phyloP scores from a whole-genome alignment of 1,140 invertebrate genomes.

The Nasonia longicornis region DNA sequence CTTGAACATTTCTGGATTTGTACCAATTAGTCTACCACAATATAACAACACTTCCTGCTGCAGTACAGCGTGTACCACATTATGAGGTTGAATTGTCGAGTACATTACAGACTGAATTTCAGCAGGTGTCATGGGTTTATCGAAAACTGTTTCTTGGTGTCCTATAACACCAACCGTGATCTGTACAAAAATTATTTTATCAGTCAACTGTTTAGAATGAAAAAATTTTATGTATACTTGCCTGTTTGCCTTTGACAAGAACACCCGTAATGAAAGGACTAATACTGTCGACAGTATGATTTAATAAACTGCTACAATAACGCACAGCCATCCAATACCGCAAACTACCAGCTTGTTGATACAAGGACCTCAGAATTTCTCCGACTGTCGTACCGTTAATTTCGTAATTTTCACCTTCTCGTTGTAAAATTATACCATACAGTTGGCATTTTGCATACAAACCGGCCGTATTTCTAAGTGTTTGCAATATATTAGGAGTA shows the following conservation, averaged over 20 bases:
- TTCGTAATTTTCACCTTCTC: constrained; percentile 85
- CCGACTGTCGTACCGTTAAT: constrained; percentile 76
- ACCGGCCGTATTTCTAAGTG: constrained; percentile 77
- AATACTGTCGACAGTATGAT: constrained; percentile 96
- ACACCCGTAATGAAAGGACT: constrained; percentile 98
- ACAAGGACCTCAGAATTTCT: constrained; percentile 82
- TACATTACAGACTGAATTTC: constrained; percentile 92
- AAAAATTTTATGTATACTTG: constrained; percentile 59
- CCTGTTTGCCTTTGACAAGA: constrained; percentile 96
- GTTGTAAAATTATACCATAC: constrained; percentile 85
- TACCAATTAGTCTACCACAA: constrained; percentile 92
- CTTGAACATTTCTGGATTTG: constrained; percentile 91
- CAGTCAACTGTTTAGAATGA: neutral
- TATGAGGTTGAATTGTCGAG: constrained; percentile 86
- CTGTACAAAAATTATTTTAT: constrained; percentile 67
- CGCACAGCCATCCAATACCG: constrained; percentile 95
- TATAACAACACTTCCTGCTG: constrained; percentile 96
- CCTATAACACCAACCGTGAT: constrained; percentile 95
- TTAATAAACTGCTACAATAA: constrained; percentile 91
- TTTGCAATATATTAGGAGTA: constrained; percentile 80
- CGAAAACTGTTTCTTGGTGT: constrained; percentile 93
- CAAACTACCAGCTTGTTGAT: constrained; percentile 87
- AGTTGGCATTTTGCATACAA: constrained; percentile 86
- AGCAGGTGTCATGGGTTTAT: constrained; percentile 95
- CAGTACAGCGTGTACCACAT: constrained; percentile 95